Conservation (phyloP, 2,113 vertebrate species). For the Tilapia sparmanii region DNA sequence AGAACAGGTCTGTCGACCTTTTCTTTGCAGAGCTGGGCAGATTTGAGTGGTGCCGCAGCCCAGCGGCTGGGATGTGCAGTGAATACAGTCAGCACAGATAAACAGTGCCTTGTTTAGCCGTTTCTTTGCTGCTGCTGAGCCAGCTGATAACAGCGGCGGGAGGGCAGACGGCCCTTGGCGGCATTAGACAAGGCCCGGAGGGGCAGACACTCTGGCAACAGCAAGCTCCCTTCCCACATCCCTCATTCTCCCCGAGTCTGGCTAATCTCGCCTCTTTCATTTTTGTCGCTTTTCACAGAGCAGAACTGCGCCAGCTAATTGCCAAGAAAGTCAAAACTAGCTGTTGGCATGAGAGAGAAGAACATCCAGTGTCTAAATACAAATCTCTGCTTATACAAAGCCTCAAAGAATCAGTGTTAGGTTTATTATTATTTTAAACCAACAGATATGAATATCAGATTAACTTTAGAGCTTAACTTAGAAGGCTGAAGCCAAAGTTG, state of each 20-base stretch:
- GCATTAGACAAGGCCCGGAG: slow-evolving; percentile 78
- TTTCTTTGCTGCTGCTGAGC: slow-evolving; percentile 79
- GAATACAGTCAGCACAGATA: slow-evolving; percentile 82
- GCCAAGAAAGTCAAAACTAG: slow-evolving; percentile 55
- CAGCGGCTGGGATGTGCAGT: slow-evolving; percentile 75
- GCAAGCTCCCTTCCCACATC: slow-evolving; percentile 53
- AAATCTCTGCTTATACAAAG: background rate
- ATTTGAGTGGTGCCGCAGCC: slow-evolving; percentile 83
- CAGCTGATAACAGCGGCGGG: slow-evolving; percentile 80
- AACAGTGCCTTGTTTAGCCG: slow-evolving; percentile 83
- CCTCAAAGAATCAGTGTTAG: background rate
- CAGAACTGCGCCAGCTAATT: slow-evolving; percentile 59
- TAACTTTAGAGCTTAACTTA: background rate
- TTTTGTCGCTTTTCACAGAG: slow-evolving; percentile 60
- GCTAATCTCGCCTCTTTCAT: slow-evolving; percentile 69
- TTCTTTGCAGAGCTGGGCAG: slow-evolving; percentile 78
- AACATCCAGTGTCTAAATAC: background rate
- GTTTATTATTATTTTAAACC: slow-evolving; percentile 3
- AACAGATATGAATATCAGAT: slow-evolving; percentile 22
- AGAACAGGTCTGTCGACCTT: slow-evolving; percentile 63
- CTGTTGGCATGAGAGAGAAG: slow-evolving; percentile 24
- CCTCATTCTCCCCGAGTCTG: slow-evolving; percentile 45
- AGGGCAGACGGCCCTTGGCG: slow-evolving; percentile 71
- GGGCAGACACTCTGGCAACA: slow-evolving; percentile 88
- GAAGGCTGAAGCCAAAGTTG: slow-evolving; percentile 4